Evolutionary conservation across 1,140 invertebrate species (phyloP).

Genomic region (Aphelenchoides avenae): DNA sequence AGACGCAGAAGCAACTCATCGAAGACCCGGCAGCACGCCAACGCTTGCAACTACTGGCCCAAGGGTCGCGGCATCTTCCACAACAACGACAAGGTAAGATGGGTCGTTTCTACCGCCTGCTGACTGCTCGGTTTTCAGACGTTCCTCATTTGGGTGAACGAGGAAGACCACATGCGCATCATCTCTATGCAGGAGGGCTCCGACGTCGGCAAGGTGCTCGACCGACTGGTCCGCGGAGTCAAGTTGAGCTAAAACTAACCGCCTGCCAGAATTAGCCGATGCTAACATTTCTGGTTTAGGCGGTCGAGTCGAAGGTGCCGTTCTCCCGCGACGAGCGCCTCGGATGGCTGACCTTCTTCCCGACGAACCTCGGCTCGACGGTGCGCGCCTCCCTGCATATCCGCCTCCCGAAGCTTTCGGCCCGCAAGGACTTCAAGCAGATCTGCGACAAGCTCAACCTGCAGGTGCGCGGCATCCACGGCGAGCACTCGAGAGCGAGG

Average conservation of each 20-base stretch:
- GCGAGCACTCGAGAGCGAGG: constrained; percentile 66
- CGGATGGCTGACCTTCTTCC: constrained; percentile 94
- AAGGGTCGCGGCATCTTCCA: constrained; percentile 86
- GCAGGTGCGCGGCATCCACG: no score
- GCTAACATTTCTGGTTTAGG: constrained; percentile 87
- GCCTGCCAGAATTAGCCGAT: no score
- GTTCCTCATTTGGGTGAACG: constrained; percentile 88
- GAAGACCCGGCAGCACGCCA: constrained; percentile 78
- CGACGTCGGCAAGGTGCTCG: constrained; percentile 77
- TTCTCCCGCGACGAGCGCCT: constrained; percentile 87
- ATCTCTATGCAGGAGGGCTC: constrained; percentile 96
- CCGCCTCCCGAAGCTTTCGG: constrained; percentile 86
- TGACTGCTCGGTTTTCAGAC: no score
- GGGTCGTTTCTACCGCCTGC: no score
- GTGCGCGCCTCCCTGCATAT: constrained; percentile 96
- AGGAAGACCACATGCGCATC: constrained; percentile 62
- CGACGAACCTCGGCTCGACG: constrained; percentile 82
- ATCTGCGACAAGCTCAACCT: constrained; percentile 84
- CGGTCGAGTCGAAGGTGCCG: constrained; percentile 82
- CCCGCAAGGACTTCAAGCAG: constrained; percentile 82
- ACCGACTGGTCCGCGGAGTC: constrained; percentile 74
- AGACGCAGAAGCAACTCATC: no score
- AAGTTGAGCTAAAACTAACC: constrained; percentile 28
- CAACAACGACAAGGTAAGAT: constrained; percentile 90
- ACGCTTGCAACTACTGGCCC: constrained; percentile 88